Evolutionary conservation across 2,113 vertebrate genomes (phyloP), one percentile per base, ranked within the genome.

Genomic region (Nothocercus nigrocapillus): DNA sequence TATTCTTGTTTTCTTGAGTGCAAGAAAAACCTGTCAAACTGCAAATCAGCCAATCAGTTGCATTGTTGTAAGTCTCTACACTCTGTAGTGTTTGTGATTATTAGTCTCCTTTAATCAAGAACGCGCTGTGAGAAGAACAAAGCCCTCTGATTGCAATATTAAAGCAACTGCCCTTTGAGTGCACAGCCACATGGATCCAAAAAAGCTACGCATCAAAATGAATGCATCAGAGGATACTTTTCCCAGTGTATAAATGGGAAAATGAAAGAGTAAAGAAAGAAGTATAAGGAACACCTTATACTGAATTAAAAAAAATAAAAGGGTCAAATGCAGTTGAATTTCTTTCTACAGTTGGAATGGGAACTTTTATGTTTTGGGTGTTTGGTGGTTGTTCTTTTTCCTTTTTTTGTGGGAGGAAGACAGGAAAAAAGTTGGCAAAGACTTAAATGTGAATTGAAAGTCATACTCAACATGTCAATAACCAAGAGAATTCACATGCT

Each of bases 41-140:
- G 66, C 67, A 91, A 54, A 79, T 81, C 81, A 95, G 85, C 88
- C 94, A 95, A 92, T 95, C 95, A 89, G 62, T 85, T 42, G 25
- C 30, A 44, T 36, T 88, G 34, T 18, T 81, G 36, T 64, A 95
- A 96, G 18, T 40, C 47, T 32, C 18, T 36, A 74, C 49, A 77
- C 6, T 4, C 32, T 61, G 59, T 36, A 72, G 22, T 54, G 79
- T 56, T 89, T 77, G 49, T 68, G 95, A 93, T 94, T 93, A 95
- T 82, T 70, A 88, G n/a, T 45, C 97, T 12, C 15, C 64, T 76
- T 74, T 96, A 95, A 97, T 97, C 96, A 97, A 64, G 93, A 95
- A 68, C 68, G 34, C 38, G 88, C 7, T 91, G 54, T 90, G 66
- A 78, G 56, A 64, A 49, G 76, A 72, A 94, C 90, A 93, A 93